phyloP scores from a whole-genome alignment of 2,113 vertebrate genomes.

The Halichoerus grypus region DNA sequence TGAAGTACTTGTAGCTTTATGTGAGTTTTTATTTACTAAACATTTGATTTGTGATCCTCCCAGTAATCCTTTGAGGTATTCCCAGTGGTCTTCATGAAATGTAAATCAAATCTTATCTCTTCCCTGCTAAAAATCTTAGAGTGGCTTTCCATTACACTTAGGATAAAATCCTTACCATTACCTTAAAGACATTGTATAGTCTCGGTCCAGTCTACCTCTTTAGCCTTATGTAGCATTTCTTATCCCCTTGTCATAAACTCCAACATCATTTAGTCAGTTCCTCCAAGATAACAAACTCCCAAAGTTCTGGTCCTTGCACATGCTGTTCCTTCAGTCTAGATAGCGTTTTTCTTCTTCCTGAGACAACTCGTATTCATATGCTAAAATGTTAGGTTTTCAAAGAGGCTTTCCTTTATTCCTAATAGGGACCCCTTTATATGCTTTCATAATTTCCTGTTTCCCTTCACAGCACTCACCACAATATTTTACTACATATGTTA shows the following conservation, averaged over 20 bases:
- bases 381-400: background rate
- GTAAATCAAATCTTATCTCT: constrained; percentile 7
- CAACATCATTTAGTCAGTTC: background rate
- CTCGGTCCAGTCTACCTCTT: background rate
- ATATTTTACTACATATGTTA: constrained; percentile 1
- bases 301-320: background rate
- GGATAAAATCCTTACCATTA: constrained; percentile 13
- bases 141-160: background rate
- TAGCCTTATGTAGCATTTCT: background rate
- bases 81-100: background rate
- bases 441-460: background rate
- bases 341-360: background rate
- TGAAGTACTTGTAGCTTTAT: constrained; percentile 12
- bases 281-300: background rate
- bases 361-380: background rate
- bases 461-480: background rate
- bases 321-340: constrained; percentile 1
- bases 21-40: constrained; percentile 48
- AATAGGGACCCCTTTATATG: background rate
- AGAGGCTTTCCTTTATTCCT: constrained; percentile 24
- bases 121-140: background rate
- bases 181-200: background rate
- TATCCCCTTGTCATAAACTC: background rate
- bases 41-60: background rate
- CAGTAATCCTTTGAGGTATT: constrained; percentile 3